Conservation (phyloP, 2,888 invertebrate species). For the Parnassius orleans region DNA sequence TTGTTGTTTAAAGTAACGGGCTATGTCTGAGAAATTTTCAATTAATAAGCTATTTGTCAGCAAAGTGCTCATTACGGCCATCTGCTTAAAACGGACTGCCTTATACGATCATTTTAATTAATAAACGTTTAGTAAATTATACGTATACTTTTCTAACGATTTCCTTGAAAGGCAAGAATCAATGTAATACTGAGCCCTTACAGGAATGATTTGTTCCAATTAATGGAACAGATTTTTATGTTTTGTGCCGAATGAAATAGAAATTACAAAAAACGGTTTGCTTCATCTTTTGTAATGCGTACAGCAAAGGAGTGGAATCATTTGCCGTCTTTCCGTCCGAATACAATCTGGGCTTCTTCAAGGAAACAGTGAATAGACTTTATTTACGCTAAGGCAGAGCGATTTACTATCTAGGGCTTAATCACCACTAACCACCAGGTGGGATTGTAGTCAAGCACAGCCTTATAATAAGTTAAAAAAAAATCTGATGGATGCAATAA, state of each 20-base stretch:
- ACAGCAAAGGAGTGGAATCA: too few species aligned
- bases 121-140: constrained; percentile 7
- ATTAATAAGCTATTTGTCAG: constrained; percentile 41
- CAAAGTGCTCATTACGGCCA: constrained; percentile 19
- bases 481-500: too few species aligned
- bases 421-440: too few species aligned
- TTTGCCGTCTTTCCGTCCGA: too few species aligned
- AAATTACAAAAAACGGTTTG: too few species aligned
- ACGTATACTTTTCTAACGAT: constrained; percentile 17
- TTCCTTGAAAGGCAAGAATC: constrained; percentile 18
- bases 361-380: too few species aligned
- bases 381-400: too few species aligned
- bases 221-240: constrained; percentile 4
- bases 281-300: too few species aligned
- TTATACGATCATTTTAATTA: constrained; percentile 19
- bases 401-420: too few species aligned
- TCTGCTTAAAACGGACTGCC: constrained; percentile 4
- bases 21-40: constrained; percentile 54
- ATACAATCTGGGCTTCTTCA: too few species aligned
- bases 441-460: too few species aligned
- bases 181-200: background rate
- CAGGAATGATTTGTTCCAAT: constrained; percentile 4
- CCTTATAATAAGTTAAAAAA: too few species aligned
- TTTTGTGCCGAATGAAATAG: background rate
- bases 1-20: constrained; percentile 16